Evolutionary conservation across 2,113 vertebrate genomes (phyloP), one percentile per base, ranked within the genome.

Genomic region (Halichoeres trimaculatus): DNA sequence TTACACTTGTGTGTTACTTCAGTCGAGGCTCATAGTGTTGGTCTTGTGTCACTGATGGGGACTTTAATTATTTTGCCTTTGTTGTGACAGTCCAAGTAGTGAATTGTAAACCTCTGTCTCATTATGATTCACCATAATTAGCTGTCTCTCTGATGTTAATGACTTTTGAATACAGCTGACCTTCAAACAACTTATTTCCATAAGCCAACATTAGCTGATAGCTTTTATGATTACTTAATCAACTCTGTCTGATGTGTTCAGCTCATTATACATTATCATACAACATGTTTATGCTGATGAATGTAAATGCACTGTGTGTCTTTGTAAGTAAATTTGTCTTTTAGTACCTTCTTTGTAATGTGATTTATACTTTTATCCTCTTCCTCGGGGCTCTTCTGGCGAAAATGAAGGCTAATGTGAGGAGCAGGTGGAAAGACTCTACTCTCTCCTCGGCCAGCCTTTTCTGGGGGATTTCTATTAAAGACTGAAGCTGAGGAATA

Each of bases 361-460:
- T n/a, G n/a, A n/a, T n/a, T n/a, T n/a, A n/a, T n/a, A n/a, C 2
- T 13, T 50, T 55, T 81, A 23, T 38, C 0, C 4, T 63, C 34
- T 20, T 8, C 52, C 38, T 47, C 83, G 99, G 98, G 95, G 90
- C 85, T 93, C 99, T 51, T 94, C 99, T 85, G 94, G 97, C 77
- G 97, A 95, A 92, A 98, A 95, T 70, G 93, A 95, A 48, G 95
- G 96, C 87, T 92, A 95, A 92, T 95, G 95, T 58, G 97, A 99
- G 90, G 98, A 99, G 90, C 95, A 98, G 65, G 93, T 99, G 88
- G 98, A 99, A 90, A 94, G 98, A 83, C 92, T 99, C 26, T 99
- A 97, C 94, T 98, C 96, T 0, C 91, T 96, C 16, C 96, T 99
- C 90, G 97, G 97, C 91, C 98, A 98, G 75, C 96, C n/a, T n/a